A percentile compares a stretch with the other conserved stretches of the same genome.
phyloP scores from a whole-genome alignment of 1,140 invertebrate genomes.

The Neoseiulus cucumeris region DNA sequence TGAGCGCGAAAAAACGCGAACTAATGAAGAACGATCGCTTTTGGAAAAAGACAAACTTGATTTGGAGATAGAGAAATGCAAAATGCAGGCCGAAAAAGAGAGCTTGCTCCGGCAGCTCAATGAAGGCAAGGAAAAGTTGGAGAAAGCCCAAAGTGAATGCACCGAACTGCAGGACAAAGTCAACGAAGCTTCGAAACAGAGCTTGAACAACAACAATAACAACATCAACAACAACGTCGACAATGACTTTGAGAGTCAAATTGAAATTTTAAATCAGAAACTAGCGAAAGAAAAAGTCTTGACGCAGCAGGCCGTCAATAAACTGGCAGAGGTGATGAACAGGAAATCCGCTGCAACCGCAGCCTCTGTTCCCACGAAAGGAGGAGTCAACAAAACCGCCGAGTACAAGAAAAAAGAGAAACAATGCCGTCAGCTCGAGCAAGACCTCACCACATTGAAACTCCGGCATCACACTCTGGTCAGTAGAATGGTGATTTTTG shows the following conservation, averaged over 20 bases:
- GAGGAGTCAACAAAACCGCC: constrained; percentile 36
- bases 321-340: constrained; percentile 90
- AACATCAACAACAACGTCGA: constrained; percentile 24
- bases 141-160: background rate
- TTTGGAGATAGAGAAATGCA: background rate
- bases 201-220: background rate
- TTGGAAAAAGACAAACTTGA: constrained; percentile 4
- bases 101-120: constrained; percentile 15
- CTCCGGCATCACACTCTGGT: background rate
- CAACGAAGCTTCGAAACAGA: background rate
- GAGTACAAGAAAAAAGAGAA: constrained; percentile 78
- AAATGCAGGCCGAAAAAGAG: background rate
- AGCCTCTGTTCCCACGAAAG: constrained; percentile 34
- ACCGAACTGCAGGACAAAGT: background rate
- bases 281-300: constrained; percentile 19
- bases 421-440: constrained; percentile 79
- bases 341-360: constrained; percentile 44
- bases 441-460: constrained; percentile 62
- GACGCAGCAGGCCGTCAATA: constrained; percentile 68
- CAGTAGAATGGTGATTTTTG: background rate
- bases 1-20: background rate
- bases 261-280: constrained; percentile 10
- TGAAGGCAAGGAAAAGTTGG: constrained; percentile 16
- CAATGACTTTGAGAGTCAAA: constrained; percentile 46
- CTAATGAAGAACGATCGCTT: background rate